Evolutionary conservation across 2,797 vertebrate genomes (phyloP).

Genomic region (Macropus fuliginosus): DNA sequence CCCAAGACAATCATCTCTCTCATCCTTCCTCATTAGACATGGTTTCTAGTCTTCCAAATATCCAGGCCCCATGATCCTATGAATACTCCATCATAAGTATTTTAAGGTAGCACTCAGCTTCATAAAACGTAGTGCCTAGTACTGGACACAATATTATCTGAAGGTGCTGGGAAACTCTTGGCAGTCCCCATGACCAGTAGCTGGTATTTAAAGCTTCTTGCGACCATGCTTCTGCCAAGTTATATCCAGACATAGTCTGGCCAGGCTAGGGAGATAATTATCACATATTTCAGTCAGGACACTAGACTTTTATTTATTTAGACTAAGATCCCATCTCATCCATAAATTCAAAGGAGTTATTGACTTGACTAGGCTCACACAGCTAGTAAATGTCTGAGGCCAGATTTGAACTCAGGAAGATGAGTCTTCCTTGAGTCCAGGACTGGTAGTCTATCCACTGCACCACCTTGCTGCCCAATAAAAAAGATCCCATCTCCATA

Average conservation of each 20-base stretch:
- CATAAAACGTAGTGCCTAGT: background rate
- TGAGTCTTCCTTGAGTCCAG: background rate
- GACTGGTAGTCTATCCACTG: background rate
- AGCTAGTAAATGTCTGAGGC: background rate
- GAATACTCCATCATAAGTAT: background rate
- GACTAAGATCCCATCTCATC: background rate
- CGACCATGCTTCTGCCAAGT: background rate
- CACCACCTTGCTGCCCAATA: background rate
- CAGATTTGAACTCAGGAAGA: background rate
- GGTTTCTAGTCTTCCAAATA: background rate
- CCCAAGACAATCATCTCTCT: background rate
- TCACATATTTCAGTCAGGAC: background rate
- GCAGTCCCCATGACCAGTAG: background rate
- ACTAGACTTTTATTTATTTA: background rate
- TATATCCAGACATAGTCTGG: background rate
- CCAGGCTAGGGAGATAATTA: background rate
- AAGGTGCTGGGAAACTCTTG: background rate
- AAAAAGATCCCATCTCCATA: background rate
- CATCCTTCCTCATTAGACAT: background rate
- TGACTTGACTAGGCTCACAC: background rate
- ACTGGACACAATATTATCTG: background rate
- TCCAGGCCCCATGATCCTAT: background rate
- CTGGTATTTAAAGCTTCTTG: background rate
- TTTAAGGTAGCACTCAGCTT: background rate
- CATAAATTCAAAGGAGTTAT: background rate